A percentile compares a stretch with the other conserved stretches of the same genome.
phyloP scores from a whole-genome alignment of 2,888 invertebrate species.

The Eledona agricola region DNA sequence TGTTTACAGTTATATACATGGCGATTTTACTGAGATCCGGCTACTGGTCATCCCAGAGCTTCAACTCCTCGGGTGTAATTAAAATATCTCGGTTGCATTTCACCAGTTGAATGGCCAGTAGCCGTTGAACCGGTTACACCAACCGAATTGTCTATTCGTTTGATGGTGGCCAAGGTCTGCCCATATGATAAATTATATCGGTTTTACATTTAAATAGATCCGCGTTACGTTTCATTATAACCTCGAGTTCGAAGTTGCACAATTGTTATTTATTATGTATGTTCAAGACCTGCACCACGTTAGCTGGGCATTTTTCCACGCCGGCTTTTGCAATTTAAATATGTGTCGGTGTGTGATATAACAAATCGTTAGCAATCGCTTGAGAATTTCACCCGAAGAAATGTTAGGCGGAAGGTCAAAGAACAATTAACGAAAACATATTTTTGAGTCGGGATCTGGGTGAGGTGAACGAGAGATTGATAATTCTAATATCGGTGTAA shows the following conservation, averaged over 20 bases:
- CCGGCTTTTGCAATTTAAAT: slow-evolving; percentile 28
- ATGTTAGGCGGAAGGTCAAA: too few relatives aligned
- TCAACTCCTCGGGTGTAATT: slow-evolving; percentile 30
- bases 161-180: slow-evolving; percentile 29
- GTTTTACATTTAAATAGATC: slow-evolving; percentile 26
- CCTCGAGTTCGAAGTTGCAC: slow-evolving; percentile 30
- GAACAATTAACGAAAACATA: neutral
- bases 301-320: slow-evolving; percentile 24
- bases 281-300: slow-evolving; percentile 26
- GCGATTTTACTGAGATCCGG: slow-evolving; percentile 20
- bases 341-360: slow-evolving; percentile 2
- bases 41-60: slow-evolving; percentile 22
- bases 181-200: slow-evolving; percentile 26
- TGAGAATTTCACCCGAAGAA: too few relatives aligned
- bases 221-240: slow-evolving; percentile 27
- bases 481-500: slow-evolving; percentile 3
- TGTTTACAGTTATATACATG: slow-evolving; percentile 22
- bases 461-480: slow-evolving; percentile 2
- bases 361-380: slow-evolving; percentile 7
- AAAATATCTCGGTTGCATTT: slow-evolving; percentile 36
- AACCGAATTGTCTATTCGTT: slow-evolving; percentile 38
- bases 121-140: slow-evolving; percentile 46
- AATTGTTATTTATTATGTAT: slow-evolving; percentile 33
- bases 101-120: slow-evolving; percentile 43
- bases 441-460: slow-evolving; percentile 7